Conservation (phyloP, 2,888 invertebrate species). For the Galerucella calmariensis region DNA sequence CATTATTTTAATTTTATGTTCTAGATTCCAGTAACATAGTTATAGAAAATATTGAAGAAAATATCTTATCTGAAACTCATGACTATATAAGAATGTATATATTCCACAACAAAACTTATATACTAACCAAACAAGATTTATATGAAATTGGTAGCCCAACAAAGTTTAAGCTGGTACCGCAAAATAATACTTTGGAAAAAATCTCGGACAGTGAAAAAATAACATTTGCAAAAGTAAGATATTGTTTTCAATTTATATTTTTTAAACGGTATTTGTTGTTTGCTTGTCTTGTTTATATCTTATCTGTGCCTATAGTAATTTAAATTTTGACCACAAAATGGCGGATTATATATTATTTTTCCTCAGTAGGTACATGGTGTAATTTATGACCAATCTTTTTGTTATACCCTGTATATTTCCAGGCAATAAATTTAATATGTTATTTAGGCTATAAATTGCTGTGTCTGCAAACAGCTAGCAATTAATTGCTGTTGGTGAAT, state of each 20-base stretch:
- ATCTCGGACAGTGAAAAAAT: constrained; percentile 20
- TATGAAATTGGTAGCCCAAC: constrained; percentile 25
- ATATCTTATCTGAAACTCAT: constrained; percentile 1
- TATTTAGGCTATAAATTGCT: too few species aligned
- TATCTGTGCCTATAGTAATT: too few species aligned
- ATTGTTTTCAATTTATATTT: background rate
- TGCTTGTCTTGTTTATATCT: too few species aligned
- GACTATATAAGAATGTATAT: constrained; percentile 18
- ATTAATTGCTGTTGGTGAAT: too few species aligned
- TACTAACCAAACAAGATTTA: constrained; percentile 36
- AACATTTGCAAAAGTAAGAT: constrained; percentile 27
- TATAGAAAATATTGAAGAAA: constrained; percentile 18
- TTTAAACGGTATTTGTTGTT: background rate
- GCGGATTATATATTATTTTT: too few species aligned
- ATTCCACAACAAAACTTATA: constrained; percentile 37
- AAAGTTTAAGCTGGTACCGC: constrained; percentile 25
- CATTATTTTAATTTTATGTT: background rate
- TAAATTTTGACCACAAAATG: too few species aligned
- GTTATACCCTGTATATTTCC: too few species aligned
- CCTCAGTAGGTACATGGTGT: too few species aligned
- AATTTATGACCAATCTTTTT: too few species aligned
- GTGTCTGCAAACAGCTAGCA: too few species aligned
- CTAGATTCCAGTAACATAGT: constrained; percentile 15
- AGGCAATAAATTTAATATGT: too few species aligned
- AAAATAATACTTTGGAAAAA: constrained; percentile 17